Evolutionary conservation across 1,140 invertebrate genomes (phyloP).

Genomic region (Parasteatoda tepidariorum): DNA sequence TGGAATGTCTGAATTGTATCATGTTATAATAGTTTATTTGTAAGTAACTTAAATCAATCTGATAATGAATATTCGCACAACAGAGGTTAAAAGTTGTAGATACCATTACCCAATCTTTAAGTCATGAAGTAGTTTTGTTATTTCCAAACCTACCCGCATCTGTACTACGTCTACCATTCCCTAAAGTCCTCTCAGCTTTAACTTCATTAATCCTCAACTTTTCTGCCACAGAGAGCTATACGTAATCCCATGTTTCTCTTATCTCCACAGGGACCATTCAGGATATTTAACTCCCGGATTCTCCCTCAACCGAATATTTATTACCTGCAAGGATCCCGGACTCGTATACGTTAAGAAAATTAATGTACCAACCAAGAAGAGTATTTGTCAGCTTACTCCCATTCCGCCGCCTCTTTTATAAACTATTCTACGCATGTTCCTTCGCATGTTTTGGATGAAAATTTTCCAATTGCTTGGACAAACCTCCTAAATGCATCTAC

Average conservation of each 20-base stretch:
- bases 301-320: conserved; percentile 23
- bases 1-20: too few relatives aligned
- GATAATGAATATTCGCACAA: too few relatives aligned
- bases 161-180: not conserved
- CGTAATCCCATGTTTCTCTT: not conserved
- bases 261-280: not conserved
- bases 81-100: too few relatives aligned
- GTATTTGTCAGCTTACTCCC: conserved; percentile 18
- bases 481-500: conserved; percentile 11
- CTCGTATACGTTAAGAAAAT: conserved; percentile 25
- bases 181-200: not conserved
- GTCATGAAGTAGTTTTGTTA: too few relatives aligned
- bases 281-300: not conserved
- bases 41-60: too few relatives aligned
- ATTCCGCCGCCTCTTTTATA: too few relatives aligned
- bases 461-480: conserved; percentile 1
- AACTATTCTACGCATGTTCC: conserved; percentile 37
- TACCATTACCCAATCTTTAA: too few relatives aligned
- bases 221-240: not conserved
- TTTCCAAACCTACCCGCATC: too few relatives aligned
- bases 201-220: conserved; percentile 7
- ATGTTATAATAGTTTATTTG: too few relatives aligned
- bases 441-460: conserved; percentile 7
- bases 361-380: conserved; percentile 13
- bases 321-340: not conserved